phyloP scores from a whole-genome alignment of 2,888 invertebrate genomes.

The Charanyca ferruginea region DNA sequence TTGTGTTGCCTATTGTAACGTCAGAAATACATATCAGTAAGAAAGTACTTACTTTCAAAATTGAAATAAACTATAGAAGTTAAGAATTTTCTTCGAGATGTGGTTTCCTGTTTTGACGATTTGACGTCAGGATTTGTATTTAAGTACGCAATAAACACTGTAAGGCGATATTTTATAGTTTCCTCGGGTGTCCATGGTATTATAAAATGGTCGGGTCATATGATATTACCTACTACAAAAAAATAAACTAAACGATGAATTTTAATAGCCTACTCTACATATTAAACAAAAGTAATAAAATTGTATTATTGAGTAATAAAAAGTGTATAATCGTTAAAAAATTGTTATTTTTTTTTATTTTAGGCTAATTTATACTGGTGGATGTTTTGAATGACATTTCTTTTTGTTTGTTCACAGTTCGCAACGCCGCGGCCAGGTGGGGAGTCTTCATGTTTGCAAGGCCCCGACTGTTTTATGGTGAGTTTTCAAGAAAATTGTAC shows the following conservation, averaged over 20 bases:
- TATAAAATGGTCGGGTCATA: conserved; percentile 39
- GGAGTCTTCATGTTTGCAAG: conserved; percentile 93
- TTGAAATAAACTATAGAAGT: conserved; percentile 12
- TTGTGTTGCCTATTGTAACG: conserved; percentile 7
- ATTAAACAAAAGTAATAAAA: conserved; percentile 43
- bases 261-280: conserved; percentile 36
- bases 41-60: background rate
- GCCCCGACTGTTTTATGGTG: conserved; percentile 94
- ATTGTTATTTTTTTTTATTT: conserved; percentile 39
- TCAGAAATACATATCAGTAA: conserved; percentile 4
- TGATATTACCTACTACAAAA: conserved; percentile 23
- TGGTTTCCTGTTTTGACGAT: conserved; percentile 6
- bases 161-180: conserved; percentile 49
- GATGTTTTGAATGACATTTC: conserved; percentile 72
- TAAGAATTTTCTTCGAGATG: background rate
- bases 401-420: conserved; percentile 91
- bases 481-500: conserved; percentile 76
- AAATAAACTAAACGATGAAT: conserved; percentile 33
- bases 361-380: conserved; percentile 33
- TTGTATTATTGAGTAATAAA: conserved; percentile 49
- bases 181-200: conserved; percentile 12
- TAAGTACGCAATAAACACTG: conserved; percentile 27
- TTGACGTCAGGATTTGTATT: conserved; percentile 12
- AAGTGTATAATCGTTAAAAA: conserved; percentile 38
- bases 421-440: conserved; percentile 92